phyloP scores from a whole-genome alignment of 2,888 invertebrate species.

The Ophion ellenae region DNA sequence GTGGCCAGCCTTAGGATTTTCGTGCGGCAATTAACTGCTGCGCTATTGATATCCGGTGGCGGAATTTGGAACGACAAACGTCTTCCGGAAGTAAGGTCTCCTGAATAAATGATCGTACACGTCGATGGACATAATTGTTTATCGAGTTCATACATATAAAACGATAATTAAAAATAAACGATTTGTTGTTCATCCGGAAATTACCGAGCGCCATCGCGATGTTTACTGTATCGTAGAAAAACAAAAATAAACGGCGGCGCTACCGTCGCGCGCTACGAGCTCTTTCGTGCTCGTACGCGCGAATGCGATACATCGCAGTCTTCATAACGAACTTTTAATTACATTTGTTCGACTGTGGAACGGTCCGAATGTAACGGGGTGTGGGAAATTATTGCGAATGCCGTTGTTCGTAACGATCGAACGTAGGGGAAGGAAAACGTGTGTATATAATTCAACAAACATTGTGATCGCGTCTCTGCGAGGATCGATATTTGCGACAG shows the following conservation, averaged over 20 bases:
- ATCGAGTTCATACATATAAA: not conserved
- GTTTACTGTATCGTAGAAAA: not conserved
- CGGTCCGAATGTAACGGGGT: not conserved
- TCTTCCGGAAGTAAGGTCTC: slow-evolving; percentile 1
- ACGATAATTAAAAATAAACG: not conserved
- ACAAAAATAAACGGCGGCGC: not conserved
- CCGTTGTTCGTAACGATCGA: slow-evolving; percentile 8
- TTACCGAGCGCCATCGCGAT: not conserved
- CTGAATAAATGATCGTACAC: not conserved
- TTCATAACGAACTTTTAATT: not conserved
- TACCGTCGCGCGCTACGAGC: not conserved
- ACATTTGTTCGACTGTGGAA: not conserved
- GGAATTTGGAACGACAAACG: not conserved
- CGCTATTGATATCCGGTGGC: not conserved
- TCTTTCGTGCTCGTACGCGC: not conserved
- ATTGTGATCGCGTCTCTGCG: slow-evolving; percentile 77
- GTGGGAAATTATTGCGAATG: not conserved
- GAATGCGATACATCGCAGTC: not conserved
- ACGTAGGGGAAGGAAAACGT: not conserved
- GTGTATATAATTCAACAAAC: slow-evolving; percentile 25
- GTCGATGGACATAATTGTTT: not conserved
- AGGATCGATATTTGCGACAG: slow-evolving; percentile 86
- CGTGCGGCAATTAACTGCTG: not conserved
- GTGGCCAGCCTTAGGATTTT: not conserved
- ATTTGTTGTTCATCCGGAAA: not conserved